A percentile compares a stretch with the other conserved stretches of the same genome.
Evolutionary conservation across 2,113 vertebrate genomes (phyloP).

Genomic region (Callaeas wilsoni): DNA sequence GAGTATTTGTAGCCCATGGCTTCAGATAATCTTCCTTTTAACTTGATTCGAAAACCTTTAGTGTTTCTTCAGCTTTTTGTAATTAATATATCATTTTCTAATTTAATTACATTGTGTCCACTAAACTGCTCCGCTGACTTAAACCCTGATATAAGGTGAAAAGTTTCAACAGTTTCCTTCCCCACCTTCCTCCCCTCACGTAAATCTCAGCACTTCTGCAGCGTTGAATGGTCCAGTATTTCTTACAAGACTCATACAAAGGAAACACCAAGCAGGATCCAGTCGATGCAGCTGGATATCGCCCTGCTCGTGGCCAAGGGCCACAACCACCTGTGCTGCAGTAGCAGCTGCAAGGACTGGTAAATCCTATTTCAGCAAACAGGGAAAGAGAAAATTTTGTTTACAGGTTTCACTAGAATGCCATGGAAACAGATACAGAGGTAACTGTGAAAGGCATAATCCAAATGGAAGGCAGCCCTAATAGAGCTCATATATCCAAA

Average conservation of each 20-base stretch:
- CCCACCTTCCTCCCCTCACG: neutral
- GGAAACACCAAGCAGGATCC: neutral
- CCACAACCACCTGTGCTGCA: neutral
- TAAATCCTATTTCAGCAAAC: neutral
- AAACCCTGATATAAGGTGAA: neutral
- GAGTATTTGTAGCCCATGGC: neutral
- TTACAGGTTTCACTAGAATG: constrained; percentile 42
- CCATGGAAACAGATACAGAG: constrained; percentile 54
- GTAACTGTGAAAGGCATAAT: constrained; percentile 10
- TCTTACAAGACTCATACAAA: neutral
- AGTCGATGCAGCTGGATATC: neutral
- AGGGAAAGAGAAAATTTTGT: constrained; percentile 16
- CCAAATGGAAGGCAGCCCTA: neutral
- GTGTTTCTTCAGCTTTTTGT: neutral
- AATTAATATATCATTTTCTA: neutral
- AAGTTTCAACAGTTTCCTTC: neutral
- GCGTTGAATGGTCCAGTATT: neutral
- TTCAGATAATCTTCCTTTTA: neutral
- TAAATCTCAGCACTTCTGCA: neutral
- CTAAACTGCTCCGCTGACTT: neutral
- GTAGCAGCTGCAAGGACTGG: neutral
- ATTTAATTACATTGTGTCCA: neutral
- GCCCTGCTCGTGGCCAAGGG: neutral
- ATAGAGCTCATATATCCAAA: neutral
- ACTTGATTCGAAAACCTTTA: neutral